Evolutionary conservation across 2,113 vertebrate species (phyloP).

Genomic region (Acinonyx jubatus): DNA sequence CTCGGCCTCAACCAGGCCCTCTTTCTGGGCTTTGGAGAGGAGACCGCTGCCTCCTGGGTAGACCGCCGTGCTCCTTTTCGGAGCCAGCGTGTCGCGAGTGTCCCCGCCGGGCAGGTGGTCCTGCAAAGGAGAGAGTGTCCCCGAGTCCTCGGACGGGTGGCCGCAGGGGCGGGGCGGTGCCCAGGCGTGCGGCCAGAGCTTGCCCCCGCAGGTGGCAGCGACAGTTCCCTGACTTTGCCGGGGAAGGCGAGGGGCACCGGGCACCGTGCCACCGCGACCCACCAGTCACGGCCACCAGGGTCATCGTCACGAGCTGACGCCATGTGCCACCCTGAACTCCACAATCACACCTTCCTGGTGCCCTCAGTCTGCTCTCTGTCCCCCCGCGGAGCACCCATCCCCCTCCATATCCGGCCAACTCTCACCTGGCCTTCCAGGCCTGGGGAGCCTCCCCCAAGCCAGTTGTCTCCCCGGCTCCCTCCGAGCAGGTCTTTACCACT

Average conservation of each 20-base stretch:
- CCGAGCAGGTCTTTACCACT: background rate
- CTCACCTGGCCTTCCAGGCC: background rate
- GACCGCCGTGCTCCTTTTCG: background rate
- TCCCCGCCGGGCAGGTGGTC: background rate
- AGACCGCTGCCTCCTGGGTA: accelerated
- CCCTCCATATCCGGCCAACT: background rate
- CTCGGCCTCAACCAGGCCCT: accelerated
- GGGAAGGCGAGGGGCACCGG: background rate
- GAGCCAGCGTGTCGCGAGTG: background rate
- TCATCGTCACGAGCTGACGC: background rate
- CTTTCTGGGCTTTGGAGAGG: background rate
- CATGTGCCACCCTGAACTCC: accelerated
- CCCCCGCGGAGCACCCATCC: accelerated
- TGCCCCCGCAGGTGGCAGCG: too few species aligned
- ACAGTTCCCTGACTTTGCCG: too few species aligned
- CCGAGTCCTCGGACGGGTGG: background rate
- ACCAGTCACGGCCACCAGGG: background rate
- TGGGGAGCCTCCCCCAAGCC: too few species aligned
- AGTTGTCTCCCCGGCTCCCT: background rate
- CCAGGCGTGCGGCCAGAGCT: background rate
- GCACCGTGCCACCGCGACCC: accelerated
- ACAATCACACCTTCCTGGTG: background rate
- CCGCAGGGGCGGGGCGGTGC: background rate
- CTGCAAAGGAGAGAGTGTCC: background rate
- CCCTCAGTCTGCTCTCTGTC: background rate